Evolutionary conservation across 2,888 invertebrate species (phyloP).

Genomic region (Ormyrus labotus): DNA sequence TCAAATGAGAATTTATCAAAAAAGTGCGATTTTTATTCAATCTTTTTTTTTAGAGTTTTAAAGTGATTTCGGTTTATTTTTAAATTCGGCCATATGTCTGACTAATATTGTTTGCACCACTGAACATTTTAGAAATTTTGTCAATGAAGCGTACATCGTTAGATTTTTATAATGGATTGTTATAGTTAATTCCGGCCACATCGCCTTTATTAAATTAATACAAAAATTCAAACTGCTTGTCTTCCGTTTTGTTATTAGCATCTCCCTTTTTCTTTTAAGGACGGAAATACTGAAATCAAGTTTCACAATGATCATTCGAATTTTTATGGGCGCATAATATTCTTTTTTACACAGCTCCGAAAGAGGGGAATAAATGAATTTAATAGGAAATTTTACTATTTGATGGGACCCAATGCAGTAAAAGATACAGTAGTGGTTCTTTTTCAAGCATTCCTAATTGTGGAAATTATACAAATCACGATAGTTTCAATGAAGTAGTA

Average conservation of each 20-base stretch:
- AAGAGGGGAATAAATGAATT: conserved; percentile 24
- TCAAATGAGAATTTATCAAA: too few relatives aligned
- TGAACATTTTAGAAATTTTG: too few relatives aligned
- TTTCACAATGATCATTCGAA: conserved; percentile 9
- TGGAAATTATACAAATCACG: conserved; percentile 17
- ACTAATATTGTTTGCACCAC: too few relatives aligned
- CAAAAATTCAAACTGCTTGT: not conserved
- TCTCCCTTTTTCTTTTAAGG: not conserved
- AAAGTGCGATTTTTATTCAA: too few relatives aligned
- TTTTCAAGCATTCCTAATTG: conserved; percentile 27
- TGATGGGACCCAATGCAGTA: conserved; percentile 27
- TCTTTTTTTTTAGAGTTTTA: too few relatives aligned
- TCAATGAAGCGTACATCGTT: too few relatives aligned
- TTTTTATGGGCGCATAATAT: conserved; percentile 36
- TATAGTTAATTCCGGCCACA: conserved; percentile 2
- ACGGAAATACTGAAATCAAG: conserved; percentile 1
- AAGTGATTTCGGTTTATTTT: too few relatives aligned
- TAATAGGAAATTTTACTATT: conserved; percentile 47
- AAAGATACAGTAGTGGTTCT: conserved; percentile 8
- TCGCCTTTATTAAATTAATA: conserved; percentile 3
- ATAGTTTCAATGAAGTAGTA: not conserved
- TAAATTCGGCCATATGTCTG: too few relatives aligned
- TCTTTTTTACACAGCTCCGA: conserved; percentile 40
- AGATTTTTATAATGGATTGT: too few relatives aligned
- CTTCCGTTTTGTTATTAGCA: not conserved